Evolutionary conservation across 2,797 vertebrate genomes (phyloP).

Genomic region (Stomatorhinus walkeri): DNA sequence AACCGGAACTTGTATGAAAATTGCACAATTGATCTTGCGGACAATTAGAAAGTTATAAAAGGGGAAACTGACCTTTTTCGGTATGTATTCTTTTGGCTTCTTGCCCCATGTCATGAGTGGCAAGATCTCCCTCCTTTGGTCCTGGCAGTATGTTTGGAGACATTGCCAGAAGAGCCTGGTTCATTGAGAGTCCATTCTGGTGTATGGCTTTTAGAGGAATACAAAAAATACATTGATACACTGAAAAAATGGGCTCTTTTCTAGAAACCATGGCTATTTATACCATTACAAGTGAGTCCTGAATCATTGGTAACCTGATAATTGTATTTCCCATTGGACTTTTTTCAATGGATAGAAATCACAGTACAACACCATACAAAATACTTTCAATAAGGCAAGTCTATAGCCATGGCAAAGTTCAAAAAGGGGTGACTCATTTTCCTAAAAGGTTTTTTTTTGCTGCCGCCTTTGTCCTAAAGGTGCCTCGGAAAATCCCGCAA

Average conservation of each 20-base stretch:
- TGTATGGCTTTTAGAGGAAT: slow-evolving; percentile 72
- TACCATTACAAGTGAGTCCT: neutral
- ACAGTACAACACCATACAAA: neutral
- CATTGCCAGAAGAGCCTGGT: slow-evolving; percentile 90
- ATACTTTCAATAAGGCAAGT: neutral
- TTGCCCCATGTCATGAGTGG: slow-evolving; percentile 87
- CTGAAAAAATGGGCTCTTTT: neutral
- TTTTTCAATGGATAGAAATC: slow-evolving; percentile 5
- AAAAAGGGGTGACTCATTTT: neutral
- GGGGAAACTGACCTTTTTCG: slow-evolving; percentile 80
- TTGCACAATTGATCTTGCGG: neutral
- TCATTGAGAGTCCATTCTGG: slow-evolving; percentile 97
- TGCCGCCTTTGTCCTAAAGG: slow-evolving; percentile 4
- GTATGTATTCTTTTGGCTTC: slow-evolving; percentile 89
- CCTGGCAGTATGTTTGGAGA: slow-evolving; percentile 90
- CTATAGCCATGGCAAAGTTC: neutral
- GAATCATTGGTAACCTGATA: neutral
- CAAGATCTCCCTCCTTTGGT: slow-evolving; percentile 94
- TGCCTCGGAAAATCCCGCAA: neutral
- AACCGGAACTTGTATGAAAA: neutral
- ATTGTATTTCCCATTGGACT: slow-evolving; percentile 2
- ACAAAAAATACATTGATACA: neutral
- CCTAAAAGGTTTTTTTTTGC: neutral
- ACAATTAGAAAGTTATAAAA: neutral
- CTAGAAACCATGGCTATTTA: neutral